Evolutionary conservation across 1,140 invertebrate species (phyloP), one percentile per base, ranked within the genome.

Genomic region (Myzus persicae): DNA sequence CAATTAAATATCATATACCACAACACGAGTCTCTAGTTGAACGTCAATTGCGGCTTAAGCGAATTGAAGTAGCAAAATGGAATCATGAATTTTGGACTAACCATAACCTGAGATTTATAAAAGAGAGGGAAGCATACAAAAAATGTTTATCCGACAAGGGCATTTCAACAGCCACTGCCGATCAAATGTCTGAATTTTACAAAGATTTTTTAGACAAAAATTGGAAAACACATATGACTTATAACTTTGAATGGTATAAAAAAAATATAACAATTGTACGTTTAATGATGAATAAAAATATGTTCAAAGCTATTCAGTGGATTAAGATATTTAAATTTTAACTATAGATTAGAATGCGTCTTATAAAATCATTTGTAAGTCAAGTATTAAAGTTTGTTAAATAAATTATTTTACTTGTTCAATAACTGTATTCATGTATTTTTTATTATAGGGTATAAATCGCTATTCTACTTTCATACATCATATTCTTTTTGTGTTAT

Each of bases 161-260:
- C 93, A 88, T 42, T 84, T 85, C 94, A n/a, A 94, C 94, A 44
- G 94, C 97, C 11, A 96, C 96, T 38, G 96, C 97, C 2, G 97
- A 98, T 95, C 97, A 98, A 95, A 97, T 98, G 97, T 98, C 97
- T 94, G 96, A 97, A 40, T 98, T 98, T 95, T 98, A 98, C 94
- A 98, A 97, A 95, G 94, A 96, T 84, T 98, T 98, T 95, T 95
- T 98, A 76, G 97, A 98, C 94, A 96, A 97, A 94, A 97, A 98
- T 94, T 97, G 97, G 97, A 96, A 96, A 94, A 95, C 95, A 6
- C 97, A 98, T 95, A 94, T 97, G 1, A 95, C 95, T 94, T 98
- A 98, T 94, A 98, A 98, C 94, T 95, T 96, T 51, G 96, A 96
- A 82, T 98, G 97, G 97, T 98, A 98, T 94, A 96, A 96, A 94